Conservation (phyloP, 2,888 invertebrate species). For the Volucella zonaria region DNA sequence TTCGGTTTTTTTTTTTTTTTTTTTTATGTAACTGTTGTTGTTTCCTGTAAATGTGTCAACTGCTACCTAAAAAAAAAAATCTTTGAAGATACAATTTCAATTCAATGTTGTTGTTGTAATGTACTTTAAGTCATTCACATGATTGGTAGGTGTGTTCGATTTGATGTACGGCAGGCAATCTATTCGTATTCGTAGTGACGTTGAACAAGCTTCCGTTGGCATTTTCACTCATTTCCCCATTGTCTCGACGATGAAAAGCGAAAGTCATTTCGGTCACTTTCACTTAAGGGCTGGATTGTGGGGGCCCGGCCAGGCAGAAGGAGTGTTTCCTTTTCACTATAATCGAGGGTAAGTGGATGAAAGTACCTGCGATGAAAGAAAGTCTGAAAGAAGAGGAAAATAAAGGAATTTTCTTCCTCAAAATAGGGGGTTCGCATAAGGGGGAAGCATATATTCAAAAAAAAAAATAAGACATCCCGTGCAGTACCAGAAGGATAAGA, state of each 20-base stretch:
- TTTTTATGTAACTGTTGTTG: too few relatives aligned
- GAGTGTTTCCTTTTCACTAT: constrained; percentile 38
- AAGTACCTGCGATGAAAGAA: constrained; percentile 7
- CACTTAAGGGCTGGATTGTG: constrained; percentile 8
- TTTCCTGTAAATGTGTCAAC: too few relatives aligned
- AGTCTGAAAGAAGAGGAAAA: not conserved
- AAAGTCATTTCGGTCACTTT: constrained; percentile 67
- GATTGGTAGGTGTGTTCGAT: too few relatives aligned
- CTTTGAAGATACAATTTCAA: too few relatives aligned
- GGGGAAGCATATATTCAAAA: not conserved
- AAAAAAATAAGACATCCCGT: constrained; percentile 19
- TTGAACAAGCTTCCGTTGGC: too few relatives aligned
- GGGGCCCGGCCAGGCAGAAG: not conserved
- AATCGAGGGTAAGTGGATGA: constrained; percentile 51
- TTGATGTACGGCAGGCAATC: too few relatives aligned
- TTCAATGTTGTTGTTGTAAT: too few relatives aligned
- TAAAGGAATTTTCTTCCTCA: constrained; percentile 2
- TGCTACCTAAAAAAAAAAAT: too few relatives aligned
- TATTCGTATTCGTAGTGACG: too few relatives aligned
- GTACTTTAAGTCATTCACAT: too few relatives aligned
- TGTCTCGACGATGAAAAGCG: constrained; percentile 23
- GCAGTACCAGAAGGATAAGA: not conserved
- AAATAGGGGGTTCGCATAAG: not conserved
- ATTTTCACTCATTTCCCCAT: not conserved
- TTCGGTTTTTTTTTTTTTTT: too few relatives aligned